These are phyloP conservation scores for Columba janthina DNA, from an alignment of 2,113 vertebrate species.

Conservation along the genomic window DNA sequence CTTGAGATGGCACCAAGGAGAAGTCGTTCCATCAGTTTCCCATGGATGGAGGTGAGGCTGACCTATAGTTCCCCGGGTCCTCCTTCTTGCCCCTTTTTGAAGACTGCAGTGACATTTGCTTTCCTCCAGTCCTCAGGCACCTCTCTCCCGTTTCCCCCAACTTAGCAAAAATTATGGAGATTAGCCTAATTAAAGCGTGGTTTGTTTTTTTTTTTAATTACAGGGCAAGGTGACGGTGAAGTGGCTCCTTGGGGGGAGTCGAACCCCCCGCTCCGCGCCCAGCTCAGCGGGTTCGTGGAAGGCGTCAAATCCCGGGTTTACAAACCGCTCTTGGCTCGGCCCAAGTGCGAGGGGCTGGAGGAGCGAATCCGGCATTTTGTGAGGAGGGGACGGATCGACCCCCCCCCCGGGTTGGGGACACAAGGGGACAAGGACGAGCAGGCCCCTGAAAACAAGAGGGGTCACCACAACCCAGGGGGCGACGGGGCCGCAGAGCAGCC, in stretches of 20 bases:
- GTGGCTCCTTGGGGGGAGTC: neutral
- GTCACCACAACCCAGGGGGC: constrained; percentile 45
- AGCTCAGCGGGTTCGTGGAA: constrained; percentile 81
- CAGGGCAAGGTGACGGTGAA: no score
- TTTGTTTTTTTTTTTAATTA: no score
- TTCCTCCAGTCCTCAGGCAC: no score
- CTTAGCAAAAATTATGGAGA: no score
- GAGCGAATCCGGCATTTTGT: constrained; percentile 89
- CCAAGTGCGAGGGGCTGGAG: constrained; percentile 89
- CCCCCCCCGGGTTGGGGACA: neutral
- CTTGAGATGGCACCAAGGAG: no score
- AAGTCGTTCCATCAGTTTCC: no score
- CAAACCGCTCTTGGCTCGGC: constrained; percentile 85
- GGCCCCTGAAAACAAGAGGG: constrained; percentile 9
- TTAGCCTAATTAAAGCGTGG: no score
- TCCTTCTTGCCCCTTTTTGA: no score
- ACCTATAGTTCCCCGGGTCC: no score
- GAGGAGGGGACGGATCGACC: constrained; percentile 83
- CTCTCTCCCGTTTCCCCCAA: no score
- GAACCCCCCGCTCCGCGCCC: constrained; percentile 45
- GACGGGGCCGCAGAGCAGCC: constrained; percentile 52
- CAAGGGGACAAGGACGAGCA: accelerated
- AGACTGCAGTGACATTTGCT: no score
- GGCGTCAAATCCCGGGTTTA: constrained; percentile 87
- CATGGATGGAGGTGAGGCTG: no score